phyloP scores from a whole-genome alignment of 2,888 invertebrate species.

The Ceraclea dissimilis region DNA sequence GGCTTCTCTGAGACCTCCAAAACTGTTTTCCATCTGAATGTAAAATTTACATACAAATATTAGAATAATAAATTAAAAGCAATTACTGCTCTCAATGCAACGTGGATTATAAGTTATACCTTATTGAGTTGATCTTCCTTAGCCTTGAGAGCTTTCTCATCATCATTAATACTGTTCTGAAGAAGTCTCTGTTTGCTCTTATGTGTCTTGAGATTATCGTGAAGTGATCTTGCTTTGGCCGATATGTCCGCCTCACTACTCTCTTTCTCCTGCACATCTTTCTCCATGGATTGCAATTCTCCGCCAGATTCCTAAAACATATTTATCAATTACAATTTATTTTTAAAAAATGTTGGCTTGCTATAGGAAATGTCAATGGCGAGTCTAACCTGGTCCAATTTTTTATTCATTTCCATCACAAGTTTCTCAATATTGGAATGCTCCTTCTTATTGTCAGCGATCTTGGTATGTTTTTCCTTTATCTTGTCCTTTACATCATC shows the following conservation, averaged over 20 bases:
- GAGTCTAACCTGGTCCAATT: constrained; percentile 57
- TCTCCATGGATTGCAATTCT: constrained; percentile 56
- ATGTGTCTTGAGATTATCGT: constrained; percentile 59
- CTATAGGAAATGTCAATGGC: no score
- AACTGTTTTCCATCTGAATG: constrained; percentile 50
- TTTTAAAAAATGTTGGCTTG: no score
- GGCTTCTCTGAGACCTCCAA: constrained; percentile 59
- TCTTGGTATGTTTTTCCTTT: constrained; percentile 44
- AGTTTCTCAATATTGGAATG: constrained; percentile 48
- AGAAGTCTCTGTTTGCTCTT: constrained; percentile 61
- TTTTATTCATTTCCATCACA: constrained; percentile 54
- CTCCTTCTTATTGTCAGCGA: constrained; percentile 48
- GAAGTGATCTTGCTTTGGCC: constrained; percentile 56
- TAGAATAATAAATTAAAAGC: not conserved
- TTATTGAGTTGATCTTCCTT: constrained; percentile 56
- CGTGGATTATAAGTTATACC: constrained; percentile 27
- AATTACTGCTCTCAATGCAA: no score
- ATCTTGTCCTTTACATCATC: constrained; percentile 51
- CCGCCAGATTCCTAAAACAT: constrained; percentile 57
- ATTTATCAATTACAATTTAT: no score
- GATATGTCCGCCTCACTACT: constrained; percentile 58
- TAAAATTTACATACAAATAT: not conserved
- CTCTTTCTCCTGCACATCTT: constrained; percentile 54
- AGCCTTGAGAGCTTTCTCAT: constrained; percentile 50
- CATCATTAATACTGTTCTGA: constrained; percentile 58